Base-by-base conservation (phyloP, 2,888 invertebrate species). In the Sarcophaga variegata region DNA sequence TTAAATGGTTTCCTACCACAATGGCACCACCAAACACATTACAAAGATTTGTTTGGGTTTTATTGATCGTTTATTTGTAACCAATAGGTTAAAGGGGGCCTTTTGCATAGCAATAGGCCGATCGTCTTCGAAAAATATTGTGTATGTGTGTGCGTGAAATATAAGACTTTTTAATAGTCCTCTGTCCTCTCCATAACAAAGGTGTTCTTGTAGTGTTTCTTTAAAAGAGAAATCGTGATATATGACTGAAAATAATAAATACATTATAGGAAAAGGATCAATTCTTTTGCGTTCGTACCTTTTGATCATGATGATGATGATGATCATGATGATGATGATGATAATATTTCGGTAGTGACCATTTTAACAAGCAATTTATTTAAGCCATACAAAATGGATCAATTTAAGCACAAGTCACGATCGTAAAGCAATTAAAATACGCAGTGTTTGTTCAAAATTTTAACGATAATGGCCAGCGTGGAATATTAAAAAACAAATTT, bases 1-100 rank as follows among this genome's bases (percentile, higher is more conserved):
- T 81, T 69, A 83, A 83, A 81, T 77, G 17, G 63, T 64, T 54
- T 63, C 67, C 72, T 63, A 66, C 47, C 10, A 12, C 17, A 37
- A 66, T 25, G 27, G 60, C n/a, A 6, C 1, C 20, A 20, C 20
- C 25, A 1, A 14, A 3, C 12, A 49, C 75, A 49, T 45, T 47
- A 17, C 37, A 83, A 60, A 62, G 20, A 67, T 75, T 79, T 79
- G 37, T 66, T 63, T 54, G 45, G 63, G 63, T 12, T 49, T 62
- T 63, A 78, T 78, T 85, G 62, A 69, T 76, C 67, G 20, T 76
- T 59, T 67, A 54, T 83, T 80, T 63, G 54, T 47, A 60, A 22
- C 8, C 45, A 81, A 77, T n/a, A 77, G 60, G 62, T 81, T 74
- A 59, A 74, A 54, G 14, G 54, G 54, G 81, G 75, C 27, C 47